phyloP scores from a whole-genome alignment of 2,888 invertebrate species.

The Eupelmus urozonus region DNA sequence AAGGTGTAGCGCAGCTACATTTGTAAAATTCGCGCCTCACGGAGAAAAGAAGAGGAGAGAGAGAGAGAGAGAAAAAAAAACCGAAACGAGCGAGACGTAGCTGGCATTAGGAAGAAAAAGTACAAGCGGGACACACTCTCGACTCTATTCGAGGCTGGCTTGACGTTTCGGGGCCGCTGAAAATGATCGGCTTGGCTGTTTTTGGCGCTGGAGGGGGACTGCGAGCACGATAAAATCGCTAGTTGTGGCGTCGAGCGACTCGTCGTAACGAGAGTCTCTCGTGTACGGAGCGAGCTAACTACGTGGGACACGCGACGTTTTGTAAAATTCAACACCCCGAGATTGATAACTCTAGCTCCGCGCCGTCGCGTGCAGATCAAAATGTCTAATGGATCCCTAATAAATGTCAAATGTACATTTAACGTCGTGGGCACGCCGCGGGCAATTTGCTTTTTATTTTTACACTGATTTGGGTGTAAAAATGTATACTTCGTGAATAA shows the following conservation, averaged over 20 bases:
- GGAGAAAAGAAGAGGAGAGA: conserved; percentile 5
- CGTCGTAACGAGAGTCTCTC: conserved; percentile 65
- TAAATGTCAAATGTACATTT: conserved; percentile 28
- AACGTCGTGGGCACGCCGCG: not conserved
- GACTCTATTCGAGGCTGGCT: conserved; percentile 4
- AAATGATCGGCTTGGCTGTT: conserved; percentile 35
- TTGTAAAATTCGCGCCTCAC: conserved; percentile 34
- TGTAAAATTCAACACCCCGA: conserved; percentile 64
- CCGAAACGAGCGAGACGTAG: no score
- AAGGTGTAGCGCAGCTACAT: not conserved
- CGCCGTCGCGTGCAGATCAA: conserved; percentile 3
- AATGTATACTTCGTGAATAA: not conserved
- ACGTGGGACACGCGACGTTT: conserved; percentile 64
- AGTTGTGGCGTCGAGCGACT: conserved; percentile 48
- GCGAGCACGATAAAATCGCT: conserved; percentile 43
- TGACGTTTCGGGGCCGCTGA: conserved; percentile 41
- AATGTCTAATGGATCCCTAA: conserved; percentile 45
- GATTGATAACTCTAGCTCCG: conserved; percentile 44
- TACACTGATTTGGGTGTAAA: not conserved
- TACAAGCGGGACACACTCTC: not conserved
- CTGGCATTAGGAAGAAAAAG: not conserved
- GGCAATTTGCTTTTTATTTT: not conserved
- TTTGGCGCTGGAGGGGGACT: conserved; percentile 19
- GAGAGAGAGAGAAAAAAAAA: not conserved
- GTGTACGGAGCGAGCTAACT: conserved; percentile 63